phyloP scores from a whole-genome alignment of 2,888 invertebrate species.

The Chironomus riparius region DNA sequence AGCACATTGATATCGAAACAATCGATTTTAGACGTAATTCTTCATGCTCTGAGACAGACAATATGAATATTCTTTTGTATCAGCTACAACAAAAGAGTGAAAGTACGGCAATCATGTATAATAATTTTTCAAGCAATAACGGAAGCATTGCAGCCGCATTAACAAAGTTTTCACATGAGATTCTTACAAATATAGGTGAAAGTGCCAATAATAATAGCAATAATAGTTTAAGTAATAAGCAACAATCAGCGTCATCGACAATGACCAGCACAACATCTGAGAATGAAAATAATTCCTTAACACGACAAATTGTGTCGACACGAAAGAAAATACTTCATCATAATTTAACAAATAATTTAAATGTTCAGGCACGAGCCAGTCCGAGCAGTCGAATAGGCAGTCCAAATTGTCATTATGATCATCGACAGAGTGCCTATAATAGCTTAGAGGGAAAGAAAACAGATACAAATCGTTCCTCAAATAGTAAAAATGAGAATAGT shows the following conservation, averaged over 20 bases:
- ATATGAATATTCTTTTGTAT: slow-evolving; percentile 20
- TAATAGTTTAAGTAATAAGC: slow-evolving; percentile 32
- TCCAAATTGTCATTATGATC: slow-evolving; percentile 23
- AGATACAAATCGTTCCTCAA: slow-evolving; percentile 15
- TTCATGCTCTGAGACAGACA: slow-evolving; percentile 17
- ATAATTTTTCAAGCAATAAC: slow-evolving; percentile 26
- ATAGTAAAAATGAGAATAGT: slow-evolving; percentile 20
- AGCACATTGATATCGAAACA: slow-evolving; percentile 50
- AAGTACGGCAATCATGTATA: slow-evolving; percentile 19
- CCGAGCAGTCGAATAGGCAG: slow-evolving; percentile 1
- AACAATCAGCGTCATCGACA: slow-evolving; percentile 31
- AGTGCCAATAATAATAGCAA: slow-evolving; percentile 30
- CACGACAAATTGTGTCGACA: slow-evolving; percentile 30
- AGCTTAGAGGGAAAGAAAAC: slow-evolving; percentile 25
- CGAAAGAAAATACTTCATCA: slow-evolving; percentile 23
- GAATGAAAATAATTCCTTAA: slow-evolving; percentile 34
- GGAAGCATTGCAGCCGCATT: slow-evolving; percentile 26
- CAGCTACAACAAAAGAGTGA: slow-evolving; percentile 14
- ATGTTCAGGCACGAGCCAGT: neutral
- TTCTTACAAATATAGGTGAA: slow-evolving; percentile 16
- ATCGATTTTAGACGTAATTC: slow-evolving; percentile 36
- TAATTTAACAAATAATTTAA: slow-evolving; percentile 16
- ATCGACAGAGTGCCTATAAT: slow-evolving; percentile 21
- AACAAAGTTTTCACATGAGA: slow-evolving; percentile 21
- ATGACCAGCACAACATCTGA: slow-evolving; percentile 29